These are phyloP conservation scores for Rotaria socialis DNA, from an alignment of 2,888 invertebrate genomes.

Conservation along the genomic window DNA sequence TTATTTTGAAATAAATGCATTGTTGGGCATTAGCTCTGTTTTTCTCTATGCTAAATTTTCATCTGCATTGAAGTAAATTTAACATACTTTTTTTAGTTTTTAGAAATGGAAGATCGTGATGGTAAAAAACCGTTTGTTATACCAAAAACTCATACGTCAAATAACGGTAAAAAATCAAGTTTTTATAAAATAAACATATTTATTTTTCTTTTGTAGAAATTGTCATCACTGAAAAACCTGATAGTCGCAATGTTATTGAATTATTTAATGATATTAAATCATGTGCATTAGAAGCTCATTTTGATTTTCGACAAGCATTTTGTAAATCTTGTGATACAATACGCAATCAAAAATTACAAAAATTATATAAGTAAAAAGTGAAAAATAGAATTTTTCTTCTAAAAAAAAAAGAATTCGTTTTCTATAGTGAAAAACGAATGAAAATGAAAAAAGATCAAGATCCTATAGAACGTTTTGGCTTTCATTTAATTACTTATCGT, in stretches of 20 bases:
- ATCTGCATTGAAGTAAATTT: too few relatives aligned
- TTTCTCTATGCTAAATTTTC: too few relatives aligned
- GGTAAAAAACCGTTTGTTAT: neutral
- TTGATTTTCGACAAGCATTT: neutral
- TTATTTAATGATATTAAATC: conserved; percentile 19
- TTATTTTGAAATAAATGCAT: too few relatives aligned
- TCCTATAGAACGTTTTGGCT: neutral
- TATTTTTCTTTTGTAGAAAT: neutral
- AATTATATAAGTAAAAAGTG: neutral
- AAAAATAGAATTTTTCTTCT: neutral
- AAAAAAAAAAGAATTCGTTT: neutral
- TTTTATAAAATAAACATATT: neutral
- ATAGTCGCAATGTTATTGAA: conserved; percentile 5
- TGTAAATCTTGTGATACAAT: neutral
- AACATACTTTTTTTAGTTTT: neutral
- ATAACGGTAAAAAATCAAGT: neutral
- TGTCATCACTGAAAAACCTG: neutral
- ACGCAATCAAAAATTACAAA: neutral
- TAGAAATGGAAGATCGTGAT: neutral
- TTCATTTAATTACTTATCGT: neutral
- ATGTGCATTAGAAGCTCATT: neutral
- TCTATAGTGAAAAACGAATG: neutral
- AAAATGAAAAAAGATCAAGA: conserved; percentile 25
- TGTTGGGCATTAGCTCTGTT: too few relatives aligned
- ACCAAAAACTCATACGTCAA: neutral